Percentiles rank a stretch among this genome's conserved stretches.
Evolutionary conservation across 2,888 invertebrate genomes (phyloP).

Genomic region (Apodemia hepburni): DNA sequence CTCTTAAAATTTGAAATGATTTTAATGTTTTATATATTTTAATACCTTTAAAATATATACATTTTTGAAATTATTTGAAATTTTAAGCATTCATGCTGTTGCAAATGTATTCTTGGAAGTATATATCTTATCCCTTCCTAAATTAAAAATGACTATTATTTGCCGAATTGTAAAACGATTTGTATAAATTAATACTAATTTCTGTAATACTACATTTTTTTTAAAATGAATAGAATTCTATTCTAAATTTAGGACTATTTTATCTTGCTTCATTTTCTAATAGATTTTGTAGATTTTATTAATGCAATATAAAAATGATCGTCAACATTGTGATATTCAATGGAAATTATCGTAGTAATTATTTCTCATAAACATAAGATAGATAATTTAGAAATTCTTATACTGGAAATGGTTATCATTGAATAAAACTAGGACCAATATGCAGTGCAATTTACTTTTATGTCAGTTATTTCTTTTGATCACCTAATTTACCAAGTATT

Average conservation of each 20-base stretch:
- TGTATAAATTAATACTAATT: too few species aligned
- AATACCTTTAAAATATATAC: background rate
- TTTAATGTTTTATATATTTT: slow-evolving; percentile 5
- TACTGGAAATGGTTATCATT: slow-evolving; percentile 14
- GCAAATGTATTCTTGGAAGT: slow-evolving; percentile 10
- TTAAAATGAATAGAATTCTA: background rate
- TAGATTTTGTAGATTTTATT: slow-evolving; percentile 5
- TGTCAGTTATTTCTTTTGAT: slow-evolving; percentile 27
- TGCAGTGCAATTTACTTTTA: slow-evolving; percentile 30
- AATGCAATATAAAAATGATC: slow-evolving; percentile 4
- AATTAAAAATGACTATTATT: too few species aligned
- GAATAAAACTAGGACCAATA: slow-evolving; percentile 32
- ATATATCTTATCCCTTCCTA: too few species aligned
- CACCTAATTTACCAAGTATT: slow-evolving; percentile 18
- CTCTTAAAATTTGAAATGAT: slow-evolving; percentile 46
- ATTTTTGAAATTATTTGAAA: slow-evolving; percentile 24
- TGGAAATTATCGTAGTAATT: slow-evolving; percentile 19
- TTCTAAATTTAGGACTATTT: background rate
- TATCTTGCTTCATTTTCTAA: background rate
- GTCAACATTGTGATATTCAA: slow-evolving; percentile 18
- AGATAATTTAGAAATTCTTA: slow-evolving; percentile 7
- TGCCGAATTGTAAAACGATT: too few species aligned
- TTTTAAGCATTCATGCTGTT: slow-evolving; percentile 22
- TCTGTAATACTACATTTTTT: too few species aligned
- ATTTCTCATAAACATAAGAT: slow-evolving; percentile 18